phyloP scores from a whole-genome alignment of 2,797 vertebrate genomes.

The Enteromius mattozi region DNA sequence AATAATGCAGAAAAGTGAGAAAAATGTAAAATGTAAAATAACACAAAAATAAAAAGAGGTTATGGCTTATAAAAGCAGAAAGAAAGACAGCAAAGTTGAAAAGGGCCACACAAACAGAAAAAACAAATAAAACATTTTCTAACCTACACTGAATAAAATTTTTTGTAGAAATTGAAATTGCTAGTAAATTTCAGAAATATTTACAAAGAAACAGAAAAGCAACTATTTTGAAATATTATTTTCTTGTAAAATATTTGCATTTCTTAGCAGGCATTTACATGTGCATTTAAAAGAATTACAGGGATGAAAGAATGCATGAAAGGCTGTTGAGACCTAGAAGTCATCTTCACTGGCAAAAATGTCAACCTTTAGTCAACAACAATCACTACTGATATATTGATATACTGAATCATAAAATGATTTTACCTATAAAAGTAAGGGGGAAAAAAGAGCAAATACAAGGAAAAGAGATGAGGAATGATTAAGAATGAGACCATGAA shows the following conservation, averaged over 20 bases:
- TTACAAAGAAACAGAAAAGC: background rate
- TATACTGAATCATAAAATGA: too few relatives aligned
- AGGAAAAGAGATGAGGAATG: background rate
- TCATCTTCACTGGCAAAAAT: too few relatives aligned
- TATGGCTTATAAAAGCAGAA: background rate
- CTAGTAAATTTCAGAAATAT: background rate
- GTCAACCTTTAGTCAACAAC: too few relatives aligned
- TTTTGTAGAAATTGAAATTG: background rate
- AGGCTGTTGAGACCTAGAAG: background rate
- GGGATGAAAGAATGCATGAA: background rate
- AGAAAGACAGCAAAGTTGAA: background rate
- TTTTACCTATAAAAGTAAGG: background rate
- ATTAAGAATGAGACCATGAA: constrained; percentile 9
- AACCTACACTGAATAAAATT: background rate
- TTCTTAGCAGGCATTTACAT: background rate
- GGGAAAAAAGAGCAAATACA: background rate
- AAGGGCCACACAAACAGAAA: background rate
- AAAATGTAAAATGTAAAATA: background rate
- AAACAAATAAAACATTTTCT: background rate
- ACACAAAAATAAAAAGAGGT: constrained; percentile 14
- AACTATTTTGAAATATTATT: background rate
- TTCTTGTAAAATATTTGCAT: background rate
- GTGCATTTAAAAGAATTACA: background rate
- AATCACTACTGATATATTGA: too few relatives aligned
- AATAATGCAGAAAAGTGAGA: constrained; percentile 1